Percentiles rank a stretch among this genome's conserved stretches.
Conservation (phyloP, 1,140 invertebrate species). For the Drosophila quadrilineata region DNA sequence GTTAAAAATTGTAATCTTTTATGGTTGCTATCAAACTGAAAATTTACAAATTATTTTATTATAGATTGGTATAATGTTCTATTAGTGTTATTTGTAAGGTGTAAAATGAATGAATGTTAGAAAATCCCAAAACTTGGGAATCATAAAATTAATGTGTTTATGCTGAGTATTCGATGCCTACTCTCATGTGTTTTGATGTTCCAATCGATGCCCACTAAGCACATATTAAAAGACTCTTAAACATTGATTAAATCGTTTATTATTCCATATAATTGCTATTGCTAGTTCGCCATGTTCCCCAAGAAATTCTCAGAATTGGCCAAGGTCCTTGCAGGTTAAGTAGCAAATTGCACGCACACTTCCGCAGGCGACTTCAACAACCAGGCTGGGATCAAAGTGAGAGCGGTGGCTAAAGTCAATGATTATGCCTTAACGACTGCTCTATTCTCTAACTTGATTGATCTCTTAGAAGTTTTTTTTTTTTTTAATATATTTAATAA, state of each 20-base stretch:
- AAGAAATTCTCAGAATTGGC: slow-evolving; percentile 58
- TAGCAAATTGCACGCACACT: slow-evolving; percentile 62
- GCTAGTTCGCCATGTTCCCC: slow-evolving; percentile 35
- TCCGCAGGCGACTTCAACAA: not conserved
- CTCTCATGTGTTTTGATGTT: slow-evolving; percentile 22
- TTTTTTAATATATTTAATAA: too few species aligned
- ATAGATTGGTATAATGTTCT: too few species aligned
- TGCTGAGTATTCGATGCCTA: slow-evolving; percentile 1
- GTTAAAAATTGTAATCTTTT: too few species aligned
- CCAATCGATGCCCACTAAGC: slow-evolving; percentile 12
- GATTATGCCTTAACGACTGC: not conserved
- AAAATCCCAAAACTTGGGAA: not conserved
- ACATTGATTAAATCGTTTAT: slow-evolving; percentile 38
- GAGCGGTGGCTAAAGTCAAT: not conserved
- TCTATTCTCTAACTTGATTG: not conserved
- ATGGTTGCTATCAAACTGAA: too few species aligned
- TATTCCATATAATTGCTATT: slow-evolving; percentile 30
- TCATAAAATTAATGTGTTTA: slow-evolving; percentile 26
- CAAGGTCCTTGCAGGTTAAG: slow-evolving; percentile 59
- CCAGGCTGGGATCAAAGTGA: not conserved
- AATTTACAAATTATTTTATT: too few species aligned
- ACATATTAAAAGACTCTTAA: slow-evolving; percentile 4
- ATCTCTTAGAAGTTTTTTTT: too few species aligned
- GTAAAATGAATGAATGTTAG: too few species aligned
- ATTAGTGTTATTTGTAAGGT: too few species aligned